Evolutionary conservation across 2,797 vertebrate genomes (phyloP).

Genomic region (Enteromius viviparus): DNA sequence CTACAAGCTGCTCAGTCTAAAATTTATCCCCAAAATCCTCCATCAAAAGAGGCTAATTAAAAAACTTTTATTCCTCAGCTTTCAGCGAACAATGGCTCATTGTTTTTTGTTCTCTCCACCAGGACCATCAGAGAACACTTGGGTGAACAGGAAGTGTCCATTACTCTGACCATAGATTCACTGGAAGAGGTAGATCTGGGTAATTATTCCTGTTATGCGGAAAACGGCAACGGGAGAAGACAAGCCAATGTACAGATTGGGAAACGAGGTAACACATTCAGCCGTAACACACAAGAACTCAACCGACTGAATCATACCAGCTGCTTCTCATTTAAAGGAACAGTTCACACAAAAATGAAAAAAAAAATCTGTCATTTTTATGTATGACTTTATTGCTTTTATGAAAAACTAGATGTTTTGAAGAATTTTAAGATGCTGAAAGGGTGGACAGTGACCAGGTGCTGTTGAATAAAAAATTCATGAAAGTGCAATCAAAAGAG

Average conservation of each 20-base stretch:
- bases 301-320: constrained; percentile 11
- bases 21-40: constrained; percentile 30
- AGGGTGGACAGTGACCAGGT: background rate
- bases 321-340: constrained; percentile 15
- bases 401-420: background rate
- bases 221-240: constrained; percentile 93
- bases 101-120: constrained; percentile 49
- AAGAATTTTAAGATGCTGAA: background rate
- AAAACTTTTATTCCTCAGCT: constrained; percentile 31
- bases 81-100: constrained; percentile 16
- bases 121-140: constrained; percentile 95
- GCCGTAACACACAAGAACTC: constrained; percentile 12
- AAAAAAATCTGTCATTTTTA: background rate
- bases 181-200: constrained; percentile 94
- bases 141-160: constrained; percentile 95
- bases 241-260: constrained; percentile 93
- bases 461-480: background rate
- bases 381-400: background rate
- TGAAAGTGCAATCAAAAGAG: background rate
- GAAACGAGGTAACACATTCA: constrained; percentile 82
- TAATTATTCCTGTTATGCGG: constrained; percentile 97
- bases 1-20: constrained; percentile 39
- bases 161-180: constrained; percentile 93
- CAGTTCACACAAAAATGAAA: background rate
- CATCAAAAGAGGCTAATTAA: constrained; percentile 36